These are phyloP conservation scores for Conopomorpha cramerella DNA, from an alignment of 1,140 invertebrate genomes.

Conservation along the genomic window DNA sequence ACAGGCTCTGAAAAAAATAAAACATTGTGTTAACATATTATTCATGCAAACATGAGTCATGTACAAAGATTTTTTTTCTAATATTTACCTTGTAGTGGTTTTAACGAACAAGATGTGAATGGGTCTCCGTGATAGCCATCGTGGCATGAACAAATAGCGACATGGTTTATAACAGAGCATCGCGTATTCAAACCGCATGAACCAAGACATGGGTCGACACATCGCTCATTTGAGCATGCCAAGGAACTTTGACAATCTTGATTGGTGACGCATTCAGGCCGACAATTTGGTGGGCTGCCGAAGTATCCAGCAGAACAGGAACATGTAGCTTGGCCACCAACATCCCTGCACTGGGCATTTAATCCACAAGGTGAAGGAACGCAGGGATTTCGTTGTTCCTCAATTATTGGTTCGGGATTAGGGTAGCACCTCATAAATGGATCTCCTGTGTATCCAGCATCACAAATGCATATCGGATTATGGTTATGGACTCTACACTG, in stretches of 20 bases:
- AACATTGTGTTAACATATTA: too few species aligned
- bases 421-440: slow-evolving; percentile 61
- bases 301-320: slow-evolving; percentile 65
- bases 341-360: slow-evolving; percentile 67
- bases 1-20: slow-evolving; percentile 30
- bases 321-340: slow-evolving; percentile 63
- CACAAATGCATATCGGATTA: slow-evolving; percentile 64
- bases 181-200: slow-evolving; percentile 66
- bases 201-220: slow-evolving; percentile 68
- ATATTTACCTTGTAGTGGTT: slow-evolving; percentile 58
- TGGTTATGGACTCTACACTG: slow-evolving; percentile 70
- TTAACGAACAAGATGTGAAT: slow-evolving; percentile 59
- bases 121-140: slow-evolving; percentile 70
- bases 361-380: slow-evolving; percentile 69
- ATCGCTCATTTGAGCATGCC: slow-evolving; percentile 68
- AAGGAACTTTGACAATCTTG: slow-evolving; percentile 66
- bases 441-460: slow-evolving; percentile 58
- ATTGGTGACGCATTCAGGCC: slow-evolving; percentile 70
- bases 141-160: slow-evolving; percentile 67
- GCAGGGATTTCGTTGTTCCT: slow-evolving; percentile 56
- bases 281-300: slow-evolving; percentile 68
- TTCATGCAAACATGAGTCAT: too few species aligned
- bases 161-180: slow-evolving; percentile 68
- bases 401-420: slow-evolving; percentile 51
- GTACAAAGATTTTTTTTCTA: too few species aligned